Percentiles rank a stretch among this genome's conserved stretches.
Conservation (phyloP, 2,797 vertebrate species). For the Protonibea diacanthus region DNA sequence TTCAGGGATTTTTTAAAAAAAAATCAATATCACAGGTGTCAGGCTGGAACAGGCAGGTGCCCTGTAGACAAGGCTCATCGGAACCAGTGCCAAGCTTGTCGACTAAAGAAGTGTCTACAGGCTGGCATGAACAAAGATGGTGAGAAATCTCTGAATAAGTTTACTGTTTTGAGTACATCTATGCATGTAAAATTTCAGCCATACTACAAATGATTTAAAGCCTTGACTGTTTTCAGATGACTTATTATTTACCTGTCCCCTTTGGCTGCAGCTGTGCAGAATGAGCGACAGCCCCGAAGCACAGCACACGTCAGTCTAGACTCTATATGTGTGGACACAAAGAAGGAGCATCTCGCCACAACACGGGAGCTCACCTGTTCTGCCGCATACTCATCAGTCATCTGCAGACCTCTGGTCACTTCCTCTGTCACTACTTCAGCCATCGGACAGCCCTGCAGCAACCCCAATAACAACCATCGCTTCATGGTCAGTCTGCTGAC, state of each 20-base stretch:
- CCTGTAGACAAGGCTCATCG: slow-evolving; percentile 96
- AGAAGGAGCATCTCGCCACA: slow-evolving; percentile 83
- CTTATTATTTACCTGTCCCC: not conserved
- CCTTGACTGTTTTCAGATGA: not conserved
- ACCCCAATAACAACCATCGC: slow-evolving; percentile 87
- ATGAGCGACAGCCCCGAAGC: slow-evolving; percentile 94
- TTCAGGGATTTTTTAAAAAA: not conserved
- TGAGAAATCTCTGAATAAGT: slow-evolving; percentile 72
- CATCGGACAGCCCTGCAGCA: slow-evolving; percentile 64
- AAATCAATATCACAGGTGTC: slow-evolving; percentile 85
- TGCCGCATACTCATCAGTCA: slow-evolving; percentile 71
- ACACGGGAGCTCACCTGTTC: slow-evolving; percentile 77
- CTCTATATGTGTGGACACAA: slow-evolving; percentile 76
- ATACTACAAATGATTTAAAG: not conserved
- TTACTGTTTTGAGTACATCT: not conserved
- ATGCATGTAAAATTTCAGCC: not conserved
- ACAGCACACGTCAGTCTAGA: slow-evolving; percentile 89
- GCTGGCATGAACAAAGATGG: slow-evolving; percentile 97
- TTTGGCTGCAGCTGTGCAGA: slow-evolving; percentile 90
- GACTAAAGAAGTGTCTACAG: slow-evolving; percentile 95
- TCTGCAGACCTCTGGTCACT: slow-evolving; percentile 73
- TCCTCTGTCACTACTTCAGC: slow-evolving; percentile 59
- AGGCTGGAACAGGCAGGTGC: slow-evolving; percentile 92
- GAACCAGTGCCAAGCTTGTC: slow-evolving; percentile 96
- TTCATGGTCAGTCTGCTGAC: slow-evolving; percentile 96